Base-by-base conservation (phyloP, 2,888 invertebrate species). In the Corbicula japonica region DNA sequence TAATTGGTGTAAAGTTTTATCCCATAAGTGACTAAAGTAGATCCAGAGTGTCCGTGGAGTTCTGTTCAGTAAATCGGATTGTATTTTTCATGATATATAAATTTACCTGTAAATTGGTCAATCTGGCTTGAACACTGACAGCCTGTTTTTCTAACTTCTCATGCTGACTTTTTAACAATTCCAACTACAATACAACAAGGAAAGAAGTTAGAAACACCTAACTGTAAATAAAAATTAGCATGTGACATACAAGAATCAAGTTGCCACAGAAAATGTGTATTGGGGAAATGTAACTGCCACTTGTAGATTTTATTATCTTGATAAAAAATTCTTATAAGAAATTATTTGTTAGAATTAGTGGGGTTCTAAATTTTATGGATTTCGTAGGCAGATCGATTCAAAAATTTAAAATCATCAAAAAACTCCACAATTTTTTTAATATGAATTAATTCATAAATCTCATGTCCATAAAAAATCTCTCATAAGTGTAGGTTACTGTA, bases 31-130 rank as follows among this genome's bases (percentile, higher is more conserved):
- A n/a, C n/a, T n/a, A n/a, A n/a, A n/a, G n/a, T n/a, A n/a, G n/a
- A n/a, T n/a, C n/a, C n/a, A n/a, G n/a, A n/a, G n/a, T n/a, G n/a
- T n/a, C n/a, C n/a, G n/a, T n/a, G n/a, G n/a, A n/a, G n/a, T n/a
- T n/a, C n/a, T n/a, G n/a, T n/a, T n/a, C n/a, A n/a, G n/a, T n/a
- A n/a, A n/a, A n/a, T n/a, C n/a, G n/a, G n/a, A n/a, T n/a, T n/a
- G n/a, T n/a, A n/a, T n/a, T n/a, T n/a, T n/a, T n/a, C n/a, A n/a
- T n/a, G n/a, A n/a, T n/a, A 41, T 15, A 10, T 41, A 41, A 10
- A 41, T 50, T 73, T 76, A 91, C 92, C 91, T 92, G 92, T 65
- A 92, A 74, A 74, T 92, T 92, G 28, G 89, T 88, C 0, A 92
- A 87, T 70, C 92, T 76, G 6, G 92, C 89, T 73, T 92, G 91